These are phyloP conservation scores for Calycopis cecrops DNA, from an alignment of 1,140 invertebrate genomes.

Conservation along the genomic window DNA sequence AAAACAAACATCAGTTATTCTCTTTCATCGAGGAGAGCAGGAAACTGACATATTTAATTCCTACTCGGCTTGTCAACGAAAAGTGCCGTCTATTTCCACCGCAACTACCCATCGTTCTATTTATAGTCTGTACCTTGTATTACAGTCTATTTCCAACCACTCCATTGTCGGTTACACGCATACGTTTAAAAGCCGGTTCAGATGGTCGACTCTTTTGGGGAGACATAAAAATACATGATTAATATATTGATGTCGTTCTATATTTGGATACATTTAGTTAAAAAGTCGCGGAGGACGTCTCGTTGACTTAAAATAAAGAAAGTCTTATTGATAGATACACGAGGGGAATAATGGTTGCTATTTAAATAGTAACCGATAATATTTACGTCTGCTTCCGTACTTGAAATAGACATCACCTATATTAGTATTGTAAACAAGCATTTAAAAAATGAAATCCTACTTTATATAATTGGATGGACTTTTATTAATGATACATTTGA, in stretches of 20 bases:
- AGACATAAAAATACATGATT: constrained; percentile 4
- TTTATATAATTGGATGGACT: too few species aligned
- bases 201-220: not conserved
- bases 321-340: constrained; percentile 7
- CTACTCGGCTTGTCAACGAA: constrained; percentile 8
- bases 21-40: not conserved
- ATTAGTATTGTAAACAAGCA: not conserved
- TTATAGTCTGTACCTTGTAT: constrained; percentile 13
- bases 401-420: constrained; percentile 5
- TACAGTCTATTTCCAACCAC: constrained; percentile 15
- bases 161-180: constrained; percentile 5
- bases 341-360: not conserved
- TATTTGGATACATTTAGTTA: constrained; percentile 6
- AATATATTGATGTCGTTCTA: not conserved
- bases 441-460: too few species aligned
- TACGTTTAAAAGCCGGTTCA: not conserved
- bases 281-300: not conserved
- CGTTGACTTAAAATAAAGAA: not conserved
- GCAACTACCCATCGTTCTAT: constrained; percentile 5
- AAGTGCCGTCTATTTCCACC: constrained; percentile 6
- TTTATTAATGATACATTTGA: too few species aligned
- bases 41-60: not conserved
- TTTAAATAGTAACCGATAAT: not conserved
- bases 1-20: not conserved
- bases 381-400: not conserved